Conservation (phyloP, 2,797 vertebrate genomes). For the Propithecus perrieri region DNA sequence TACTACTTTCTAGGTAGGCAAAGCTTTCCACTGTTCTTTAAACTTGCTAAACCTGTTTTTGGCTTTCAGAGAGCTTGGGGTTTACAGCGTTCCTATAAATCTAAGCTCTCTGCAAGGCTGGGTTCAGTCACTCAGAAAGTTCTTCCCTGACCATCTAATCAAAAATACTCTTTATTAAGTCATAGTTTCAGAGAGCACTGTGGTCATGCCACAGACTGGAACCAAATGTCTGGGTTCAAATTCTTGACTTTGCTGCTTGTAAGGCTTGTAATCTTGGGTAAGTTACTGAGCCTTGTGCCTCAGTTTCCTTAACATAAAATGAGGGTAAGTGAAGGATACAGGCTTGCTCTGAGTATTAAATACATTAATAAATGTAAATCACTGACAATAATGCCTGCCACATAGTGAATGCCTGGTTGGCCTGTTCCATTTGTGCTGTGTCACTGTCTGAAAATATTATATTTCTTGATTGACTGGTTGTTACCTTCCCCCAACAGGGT, state of each 20-base stretch:
- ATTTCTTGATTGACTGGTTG: background rate
- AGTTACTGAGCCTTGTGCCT: background rate
- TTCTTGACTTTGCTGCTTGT: background rate
- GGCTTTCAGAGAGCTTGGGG: background rate
- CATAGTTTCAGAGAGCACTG: rapidly evolving
- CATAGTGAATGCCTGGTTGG: background rate
- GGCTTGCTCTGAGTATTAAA: background rate
- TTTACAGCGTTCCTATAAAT: background rate
- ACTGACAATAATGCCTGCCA: background rate
- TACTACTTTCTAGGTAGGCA: background rate
- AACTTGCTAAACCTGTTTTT: slow-evolving; percentile 38
- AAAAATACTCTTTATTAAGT: background rate
- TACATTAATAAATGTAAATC: background rate
- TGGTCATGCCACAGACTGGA: background rate
- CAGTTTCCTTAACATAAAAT: background rate
- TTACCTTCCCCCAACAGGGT: background rate
- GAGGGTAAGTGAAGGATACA: background rate
- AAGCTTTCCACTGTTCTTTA: background rate
- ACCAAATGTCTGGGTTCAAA: background rate
- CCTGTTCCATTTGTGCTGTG: too few relatives aligned
- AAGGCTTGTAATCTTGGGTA: background rate
- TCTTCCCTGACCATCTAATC: background rate
- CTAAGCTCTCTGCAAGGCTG: background rate
- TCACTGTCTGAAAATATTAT: background rate
- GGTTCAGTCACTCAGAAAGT: background rate